Conservation (phyloP, 2,888 invertebrate genomes). For the Tortrix viridana region DNA sequence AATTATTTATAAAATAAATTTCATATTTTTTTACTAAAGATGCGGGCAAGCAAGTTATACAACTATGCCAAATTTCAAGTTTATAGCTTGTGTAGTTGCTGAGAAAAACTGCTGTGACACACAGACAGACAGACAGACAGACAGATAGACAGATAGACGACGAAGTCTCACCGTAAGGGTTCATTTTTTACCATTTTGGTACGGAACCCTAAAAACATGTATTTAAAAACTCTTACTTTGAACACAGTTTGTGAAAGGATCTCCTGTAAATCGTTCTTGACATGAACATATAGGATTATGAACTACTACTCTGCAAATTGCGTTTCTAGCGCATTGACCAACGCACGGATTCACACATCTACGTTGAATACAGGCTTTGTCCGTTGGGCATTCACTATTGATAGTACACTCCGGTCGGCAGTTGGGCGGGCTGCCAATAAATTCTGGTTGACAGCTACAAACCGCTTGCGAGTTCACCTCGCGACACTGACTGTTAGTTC, state of each 20-base stretch:
- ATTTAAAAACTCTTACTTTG: constrained; percentile 66
- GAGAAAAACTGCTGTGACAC: too few species aligned
- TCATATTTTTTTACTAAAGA: too few species aligned
- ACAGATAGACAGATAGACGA: too few species aligned
- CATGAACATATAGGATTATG: constrained; percentile 94
- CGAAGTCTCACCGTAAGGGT: too few species aligned
- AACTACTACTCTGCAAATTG: constrained; percentile 91
- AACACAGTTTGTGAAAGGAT: constrained; percentile 87
- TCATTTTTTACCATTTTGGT: too few species aligned
- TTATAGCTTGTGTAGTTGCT: too few species aligned
- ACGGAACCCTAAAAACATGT: too few species aligned
- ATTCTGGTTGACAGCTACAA: constrained; percentile 89
- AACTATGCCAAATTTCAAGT: too few species aligned
- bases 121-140: too few species aligned
- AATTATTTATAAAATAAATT: too few species aligned
- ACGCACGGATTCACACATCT: constrained; percentile 92
- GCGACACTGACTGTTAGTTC: constrained; percentile 90
- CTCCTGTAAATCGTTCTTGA: constrained; percentile 88
- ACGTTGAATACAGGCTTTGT: constrained; percentile 89
- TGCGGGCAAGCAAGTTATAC: too few species aligned
- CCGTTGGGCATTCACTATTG: constrained; percentile 90
- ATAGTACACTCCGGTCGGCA: constrained; percentile 93
- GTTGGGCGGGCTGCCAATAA: constrained; percentile 90
- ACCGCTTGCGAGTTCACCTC: constrained; percentile 87
- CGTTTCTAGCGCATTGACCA: constrained; percentile 91